A percentile compares a stretch with the other conserved stretches of the same genome.
Evolutionary conservation across 1,140 invertebrate genomes (phyloP).

Genomic region (Aporrectodea caliginosa): DNA sequence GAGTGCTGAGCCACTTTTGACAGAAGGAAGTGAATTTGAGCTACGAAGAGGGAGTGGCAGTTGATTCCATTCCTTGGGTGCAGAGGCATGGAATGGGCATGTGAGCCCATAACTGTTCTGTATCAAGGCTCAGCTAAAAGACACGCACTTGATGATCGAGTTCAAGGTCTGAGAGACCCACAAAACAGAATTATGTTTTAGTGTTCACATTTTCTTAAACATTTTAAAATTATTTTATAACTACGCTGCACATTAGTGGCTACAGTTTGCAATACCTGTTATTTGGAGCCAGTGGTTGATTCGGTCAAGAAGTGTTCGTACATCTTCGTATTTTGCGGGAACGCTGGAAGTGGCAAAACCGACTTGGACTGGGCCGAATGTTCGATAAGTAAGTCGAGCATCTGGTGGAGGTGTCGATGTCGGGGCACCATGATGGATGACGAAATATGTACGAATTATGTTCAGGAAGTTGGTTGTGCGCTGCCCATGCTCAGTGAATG

Average conservation of each 20-base stretch:
- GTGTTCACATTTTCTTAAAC: not conserved
- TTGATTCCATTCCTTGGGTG: no score
- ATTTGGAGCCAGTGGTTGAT: constrained; percentile 33
- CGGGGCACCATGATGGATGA: constrained; percentile 6
- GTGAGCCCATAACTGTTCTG: no score
- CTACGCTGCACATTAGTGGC: not conserved
- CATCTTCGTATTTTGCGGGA: constrained; percentile 28
- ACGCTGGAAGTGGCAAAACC: not conserved
- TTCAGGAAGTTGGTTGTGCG: constrained; percentile 24
- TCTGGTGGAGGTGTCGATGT: not conserved
- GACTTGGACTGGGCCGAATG: constrained; percentile 25
- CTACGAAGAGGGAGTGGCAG: no score
- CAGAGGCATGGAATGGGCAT: no score
- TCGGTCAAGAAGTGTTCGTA: constrained; percentile 21
- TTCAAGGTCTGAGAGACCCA: not conserved
- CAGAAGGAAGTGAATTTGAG: no score
- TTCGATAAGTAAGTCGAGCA: constrained; percentile 26
- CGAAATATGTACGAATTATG: constrained; percentile 28
- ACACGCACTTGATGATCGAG: not conserved
- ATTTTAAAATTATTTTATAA: not conserved
- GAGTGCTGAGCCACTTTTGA: no score
- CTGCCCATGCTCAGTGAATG: constrained; percentile 25
- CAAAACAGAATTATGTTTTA: not conserved
- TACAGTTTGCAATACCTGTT: constrained; percentile 24
- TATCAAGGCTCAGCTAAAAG: no score